A percentile compares a stretch with the other conserved stretches of the same genome.
Evolutionary conservation across 2,113 vertebrate species (phyloP).

Genomic region (Monarcha castaneiventris): DNA sequence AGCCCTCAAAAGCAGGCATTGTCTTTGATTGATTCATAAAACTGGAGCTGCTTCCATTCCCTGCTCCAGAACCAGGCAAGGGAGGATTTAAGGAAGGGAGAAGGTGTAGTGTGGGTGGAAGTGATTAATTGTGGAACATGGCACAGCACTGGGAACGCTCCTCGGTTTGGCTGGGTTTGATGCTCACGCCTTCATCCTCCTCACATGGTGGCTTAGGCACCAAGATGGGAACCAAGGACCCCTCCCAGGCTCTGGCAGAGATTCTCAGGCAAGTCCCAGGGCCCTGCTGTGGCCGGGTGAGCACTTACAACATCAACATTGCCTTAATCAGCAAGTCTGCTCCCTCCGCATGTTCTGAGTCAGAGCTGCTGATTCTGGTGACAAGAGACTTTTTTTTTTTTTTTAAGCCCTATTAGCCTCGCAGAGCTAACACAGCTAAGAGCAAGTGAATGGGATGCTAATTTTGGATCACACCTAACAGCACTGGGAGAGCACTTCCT

Average conservation of each 20-base stretch:
- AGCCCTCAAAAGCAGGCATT: slow-evolving; percentile 24
- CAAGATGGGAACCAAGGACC: not conserved
- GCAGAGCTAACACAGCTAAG: not conserved
- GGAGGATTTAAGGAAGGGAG: not conserved
- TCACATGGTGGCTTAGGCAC: not conserved
- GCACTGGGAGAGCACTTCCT: not conserved
- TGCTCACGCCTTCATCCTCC: not conserved
- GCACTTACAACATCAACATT: not conserved
- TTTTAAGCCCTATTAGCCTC: slow-evolving; percentile 18
- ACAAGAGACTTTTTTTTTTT: not conserved
- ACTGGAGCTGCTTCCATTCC: not conserved
- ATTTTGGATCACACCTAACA: not conserved
- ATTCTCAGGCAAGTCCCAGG: not conserved
- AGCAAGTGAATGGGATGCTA: slow-evolving; percentile 27
- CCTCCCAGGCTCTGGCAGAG: not conserved
- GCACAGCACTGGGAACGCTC: not conserved
- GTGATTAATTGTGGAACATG: not conserved
- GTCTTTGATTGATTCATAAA: slow-evolving; percentile 67
- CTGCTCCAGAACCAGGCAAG: not conserved
- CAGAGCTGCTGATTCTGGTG: slow-evolving; percentile 42
- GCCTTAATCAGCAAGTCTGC: slow-evolving; percentile 30
- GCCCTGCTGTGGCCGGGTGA: not conserved
- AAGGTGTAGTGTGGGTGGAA: slow-evolving; percentile 32
- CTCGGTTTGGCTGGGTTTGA: not conserved
- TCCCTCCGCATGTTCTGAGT: not conserved